Evolutionary conservation across 2,888 invertebrate species (phyloP).

Genomic region (Chloroclysta siterata): DNA sequence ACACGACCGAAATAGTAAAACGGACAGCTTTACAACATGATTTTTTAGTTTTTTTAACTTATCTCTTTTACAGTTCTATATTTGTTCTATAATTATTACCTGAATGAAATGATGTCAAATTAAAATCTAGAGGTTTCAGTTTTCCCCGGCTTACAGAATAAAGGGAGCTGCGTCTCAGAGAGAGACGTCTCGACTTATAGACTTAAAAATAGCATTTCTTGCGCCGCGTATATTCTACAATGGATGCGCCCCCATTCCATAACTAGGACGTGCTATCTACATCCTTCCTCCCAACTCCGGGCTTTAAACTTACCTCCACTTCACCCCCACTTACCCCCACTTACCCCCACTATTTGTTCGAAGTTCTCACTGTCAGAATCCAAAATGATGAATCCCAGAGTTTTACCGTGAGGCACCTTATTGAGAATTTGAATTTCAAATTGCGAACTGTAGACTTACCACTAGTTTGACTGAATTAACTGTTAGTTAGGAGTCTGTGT

Average conservation of each 20-base stretch:
- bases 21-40: too few species aligned
- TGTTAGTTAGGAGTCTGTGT: slow-evolving; percentile 24
- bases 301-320: slow-evolving; percentile 43
- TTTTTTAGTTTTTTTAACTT: too few species aligned
- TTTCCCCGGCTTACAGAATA: background rate
- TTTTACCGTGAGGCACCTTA: slow-evolving; percentile 54
- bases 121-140: background rate
- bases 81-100: too few species aligned
- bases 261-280: slow-evolving; percentile 36
- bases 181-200: slow-evolving; percentile 6
- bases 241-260: slow-evolving; percentile 23
- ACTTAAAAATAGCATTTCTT: slow-evolving; percentile 26
- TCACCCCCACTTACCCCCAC: slow-evolving; percentile 21
- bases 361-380: slow-evolving; percentile 47
- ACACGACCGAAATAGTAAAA: too few species aligned
- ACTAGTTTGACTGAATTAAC: slow-evolving; percentile 38
- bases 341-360: slow-evolving; percentile 30
- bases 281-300: slow-evolving; percentile 32
- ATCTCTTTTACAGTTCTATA: too few species aligned
- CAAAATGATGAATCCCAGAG: slow-evolving; percentile 46
- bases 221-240: slow-evolving; percentile 20
- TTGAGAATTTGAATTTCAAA: slow-evolving; percentile 67
- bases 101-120: background rate
- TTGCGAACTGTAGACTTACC: slow-evolving; percentile 43
- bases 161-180: slow-evolving; percentile 2